Percentiles rank a stretch among this genome's conserved stretches.
Evolutionary conservation across 2,113 vertebrate species (phyloP).

Genomic region (Aleadryas rufinucha): DNA sequence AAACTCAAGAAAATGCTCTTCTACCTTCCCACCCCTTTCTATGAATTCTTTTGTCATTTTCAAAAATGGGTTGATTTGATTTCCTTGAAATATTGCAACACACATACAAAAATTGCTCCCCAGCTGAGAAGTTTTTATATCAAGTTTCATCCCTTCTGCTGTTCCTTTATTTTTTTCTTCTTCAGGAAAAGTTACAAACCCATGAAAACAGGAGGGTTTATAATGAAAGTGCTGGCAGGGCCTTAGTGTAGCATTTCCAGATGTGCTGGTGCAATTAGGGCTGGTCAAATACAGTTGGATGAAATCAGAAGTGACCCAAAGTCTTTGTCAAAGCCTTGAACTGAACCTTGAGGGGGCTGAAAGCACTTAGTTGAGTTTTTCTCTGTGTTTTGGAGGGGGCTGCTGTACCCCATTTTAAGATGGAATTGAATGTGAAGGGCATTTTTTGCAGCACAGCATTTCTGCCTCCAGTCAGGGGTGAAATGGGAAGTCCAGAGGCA

Average conservation of each 20-base stretch:
- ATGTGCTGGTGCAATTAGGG: constrained; percentile 42
- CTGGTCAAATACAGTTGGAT: constrained; percentile 10
- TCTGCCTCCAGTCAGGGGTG: neutral
- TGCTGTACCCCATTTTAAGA: neutral
- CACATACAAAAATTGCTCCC: constrained; percentile 12
- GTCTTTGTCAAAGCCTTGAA: constrained; percentile 6
- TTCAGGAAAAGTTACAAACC: constrained; percentile 28
- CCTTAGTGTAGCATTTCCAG: constrained; percentile 53
- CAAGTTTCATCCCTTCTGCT: constrained; percentile 37
- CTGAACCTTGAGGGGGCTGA: neutral
- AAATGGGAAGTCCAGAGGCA: neutral
- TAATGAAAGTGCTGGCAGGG: constrained; percentile 28
- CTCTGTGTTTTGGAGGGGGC: neutral
- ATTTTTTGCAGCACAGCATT: neutral
- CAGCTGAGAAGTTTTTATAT: constrained; percentile 36
- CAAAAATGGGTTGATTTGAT: constrained; percentile 6
- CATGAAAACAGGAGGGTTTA: constrained; percentile 10
- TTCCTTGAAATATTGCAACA: constrained; percentile 51
- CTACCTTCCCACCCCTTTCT: neutral
- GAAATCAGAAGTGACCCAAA: constrained; percentile 35
- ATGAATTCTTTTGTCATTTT: constrained; percentile 26
- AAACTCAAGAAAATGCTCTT: neutral
- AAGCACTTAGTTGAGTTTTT: neutral
- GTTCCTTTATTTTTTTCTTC: neutral
- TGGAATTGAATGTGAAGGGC: neutral